Evolutionary conservation across 1,140 invertebrate genomes (phyloP).

Genomic region (Heliconius hewitsoni): DNA sequence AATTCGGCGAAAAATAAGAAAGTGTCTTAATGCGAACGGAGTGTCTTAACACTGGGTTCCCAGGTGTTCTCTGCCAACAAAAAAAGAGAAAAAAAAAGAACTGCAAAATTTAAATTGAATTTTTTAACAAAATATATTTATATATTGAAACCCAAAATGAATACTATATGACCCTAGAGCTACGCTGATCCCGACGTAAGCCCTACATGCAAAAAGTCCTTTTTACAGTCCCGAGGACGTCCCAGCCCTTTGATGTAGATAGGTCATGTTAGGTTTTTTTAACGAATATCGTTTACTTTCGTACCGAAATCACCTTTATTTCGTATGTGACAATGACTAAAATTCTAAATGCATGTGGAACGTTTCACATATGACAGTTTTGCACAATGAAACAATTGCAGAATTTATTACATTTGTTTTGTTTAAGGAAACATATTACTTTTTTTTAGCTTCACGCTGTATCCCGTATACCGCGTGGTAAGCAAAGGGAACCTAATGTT

Average conservation of each 20-base stretch:
- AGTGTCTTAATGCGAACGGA: too few relatives aligned
- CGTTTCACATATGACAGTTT: not conserved
- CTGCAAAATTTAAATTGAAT: not conserved
- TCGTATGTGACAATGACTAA: not conserved
- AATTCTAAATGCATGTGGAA: not conserved
- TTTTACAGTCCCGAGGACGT: slow-evolving; percentile 23
- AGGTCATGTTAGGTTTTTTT: slow-evolving; percentile 23
- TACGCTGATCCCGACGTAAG: not conserved
- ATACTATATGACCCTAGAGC: not conserved
- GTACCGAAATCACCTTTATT: not conserved
- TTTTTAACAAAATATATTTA: not conserved
- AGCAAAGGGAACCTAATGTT: too few relatives aligned
- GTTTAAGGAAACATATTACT: not conserved
- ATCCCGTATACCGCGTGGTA: too few relatives aligned
- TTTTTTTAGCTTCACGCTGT: too few relatives aligned
- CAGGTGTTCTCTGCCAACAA: too few relatives aligned
- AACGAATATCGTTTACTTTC: not conserved
- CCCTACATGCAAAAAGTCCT: slow-evolving; percentile 15
- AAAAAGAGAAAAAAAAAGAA: not conserved
- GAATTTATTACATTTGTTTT: not conserved
- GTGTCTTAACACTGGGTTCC: too few relatives aligned
- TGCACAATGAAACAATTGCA: not conserved
- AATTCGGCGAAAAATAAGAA: too few relatives aligned
- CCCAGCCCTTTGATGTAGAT: slow-evolving; percentile 25
- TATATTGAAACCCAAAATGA: not conserved